These are phyloP conservation scores for Ormyrus nitidulus DNA, from an alignment of 2,888 invertebrate genomes.

Conservation along the genomic window DNA sequence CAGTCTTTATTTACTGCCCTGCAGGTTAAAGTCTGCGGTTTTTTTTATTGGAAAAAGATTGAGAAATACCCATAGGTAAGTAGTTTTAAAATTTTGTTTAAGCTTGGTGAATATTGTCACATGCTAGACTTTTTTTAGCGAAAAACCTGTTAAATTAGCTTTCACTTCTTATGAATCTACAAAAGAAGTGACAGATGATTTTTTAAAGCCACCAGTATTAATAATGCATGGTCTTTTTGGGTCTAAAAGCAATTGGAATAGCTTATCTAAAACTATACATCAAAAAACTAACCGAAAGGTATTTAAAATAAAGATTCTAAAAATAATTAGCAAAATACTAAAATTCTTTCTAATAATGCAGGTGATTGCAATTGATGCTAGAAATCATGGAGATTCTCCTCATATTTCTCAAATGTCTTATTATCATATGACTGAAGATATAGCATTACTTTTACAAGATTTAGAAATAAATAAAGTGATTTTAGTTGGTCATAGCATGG, in stretches of 20 bases:
- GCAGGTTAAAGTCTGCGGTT: background rate
- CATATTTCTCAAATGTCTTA: slow-evolving; percentile 86
- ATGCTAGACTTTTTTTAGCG: background rate
- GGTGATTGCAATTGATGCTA: slow-evolving; percentile 89
- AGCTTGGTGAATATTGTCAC: too few relatives aligned
- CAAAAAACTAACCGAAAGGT: slow-evolving; percentile 81
- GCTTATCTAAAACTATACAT: slow-evolving; percentile 84
- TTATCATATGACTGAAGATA: slow-evolving; percentile 84
- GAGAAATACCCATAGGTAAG: slow-evolving; percentile 4
- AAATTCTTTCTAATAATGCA: slow-evolving; percentile 62
- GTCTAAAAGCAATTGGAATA: slow-evolving; percentile 91
- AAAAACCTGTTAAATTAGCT: slow-evolving; percentile 80
- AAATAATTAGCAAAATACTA: slow-evolving; percentile 20
- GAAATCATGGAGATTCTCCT: slow-evolving; percentile 97
- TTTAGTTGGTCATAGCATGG: slow-evolving; percentile 95
- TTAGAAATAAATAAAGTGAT: slow-evolving; percentile 81
- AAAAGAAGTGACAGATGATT: slow-evolving; percentile 73
- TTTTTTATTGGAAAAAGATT: too few relatives aligned
- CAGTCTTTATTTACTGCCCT: slow-evolving; percentile 16
- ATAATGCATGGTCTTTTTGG: slow-evolving; percentile 93
- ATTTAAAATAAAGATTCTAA: slow-evolving; percentile 63
- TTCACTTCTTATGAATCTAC: slow-evolving; percentile 82
- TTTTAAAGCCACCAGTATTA: slow-evolving; percentile 80
- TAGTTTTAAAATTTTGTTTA: background rate
- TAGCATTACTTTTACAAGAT: slow-evolving; percentile 81